A percentile compares a stretch with the other conserved stretches of the same genome.
Conservation (phyloP, 2,888 invertebrate species). For the Eupithecia inturbata region DNA sequence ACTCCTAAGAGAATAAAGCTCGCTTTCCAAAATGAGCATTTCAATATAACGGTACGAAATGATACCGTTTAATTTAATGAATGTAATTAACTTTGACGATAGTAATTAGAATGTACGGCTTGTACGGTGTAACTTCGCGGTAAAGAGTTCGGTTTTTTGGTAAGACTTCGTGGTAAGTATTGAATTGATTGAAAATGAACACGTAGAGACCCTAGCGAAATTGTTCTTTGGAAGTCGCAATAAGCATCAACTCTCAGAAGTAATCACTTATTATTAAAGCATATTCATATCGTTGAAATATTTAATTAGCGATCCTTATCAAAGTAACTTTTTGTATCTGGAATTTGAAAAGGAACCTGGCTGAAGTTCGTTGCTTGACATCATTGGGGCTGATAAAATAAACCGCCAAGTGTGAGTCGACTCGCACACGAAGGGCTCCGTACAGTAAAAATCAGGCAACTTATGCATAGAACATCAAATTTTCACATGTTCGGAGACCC, state of each 20-base stretch:
- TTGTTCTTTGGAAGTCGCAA: background rate
- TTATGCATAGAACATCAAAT: too few species aligned
- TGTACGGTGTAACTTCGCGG: slow-evolving; percentile 10
- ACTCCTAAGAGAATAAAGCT: background rate
- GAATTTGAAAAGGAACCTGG: background rate
- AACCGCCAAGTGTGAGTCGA: too few species aligned
- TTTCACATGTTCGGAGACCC: too few species aligned
- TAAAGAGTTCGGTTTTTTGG: slow-evolving; percentile 7
- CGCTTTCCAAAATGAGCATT: slow-evolving; percentile 8
- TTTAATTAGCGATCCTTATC: background rate
- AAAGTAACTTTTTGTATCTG: background rate
- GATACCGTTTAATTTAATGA: slow-evolving; percentile 12
- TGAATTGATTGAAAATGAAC: background rate
- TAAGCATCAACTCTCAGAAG: background rate
- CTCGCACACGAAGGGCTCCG: too few species aligned
- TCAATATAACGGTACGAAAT: slow-evolving; percentile 2
- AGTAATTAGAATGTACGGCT: slow-evolving; percentile 14
- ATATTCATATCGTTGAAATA: background rate
- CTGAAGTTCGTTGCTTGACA: background rate
- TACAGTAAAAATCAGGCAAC: too few species aligned
- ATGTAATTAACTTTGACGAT: slow-evolving; percentile 15
- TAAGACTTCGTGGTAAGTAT: background rate
- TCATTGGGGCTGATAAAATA: background rate
- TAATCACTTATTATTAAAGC: background rate
- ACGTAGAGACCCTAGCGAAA: background rate